phyloP scores from a whole-genome alignment of 2,113 vertebrate genomes.

The Sander vitreus region DNA sequence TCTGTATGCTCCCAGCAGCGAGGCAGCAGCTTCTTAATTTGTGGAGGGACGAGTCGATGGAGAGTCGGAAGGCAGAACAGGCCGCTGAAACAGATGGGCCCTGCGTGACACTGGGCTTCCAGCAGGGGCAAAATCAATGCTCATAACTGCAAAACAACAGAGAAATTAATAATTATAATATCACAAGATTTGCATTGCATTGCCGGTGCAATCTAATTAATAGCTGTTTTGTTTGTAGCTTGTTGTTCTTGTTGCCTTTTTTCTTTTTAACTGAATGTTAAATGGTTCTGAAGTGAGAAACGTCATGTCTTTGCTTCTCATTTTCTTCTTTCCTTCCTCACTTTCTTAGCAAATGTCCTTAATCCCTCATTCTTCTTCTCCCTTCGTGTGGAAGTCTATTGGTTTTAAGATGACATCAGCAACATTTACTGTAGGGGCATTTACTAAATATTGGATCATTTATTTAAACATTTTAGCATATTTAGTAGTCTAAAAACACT shows the following conservation, averaged over 20 bases:
- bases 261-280: conserved; percentile 68
- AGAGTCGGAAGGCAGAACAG: conserved; percentile 72
- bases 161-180: conserved; percentile 87
- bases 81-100: conserved; percentile 85
- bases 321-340: conserved; percentile 24
- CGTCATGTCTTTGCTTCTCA: conserved; percentile 44
- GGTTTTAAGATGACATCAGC: neutral
- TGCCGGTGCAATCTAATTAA: conserved; percentile 85
- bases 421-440: neutral
- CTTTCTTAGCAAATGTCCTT: conserved; percentile 1
- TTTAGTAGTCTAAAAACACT: neutral
- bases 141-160: conserved; percentile 85
- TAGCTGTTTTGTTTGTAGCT: conserved; percentile 82
- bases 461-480: neutral
- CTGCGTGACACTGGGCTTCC: conserved; percentile 84
- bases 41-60: conserved; percentile 73
- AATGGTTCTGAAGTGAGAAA: conserved; percentile 68
- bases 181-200: conserved; percentile 82
- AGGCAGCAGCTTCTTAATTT: conserved; percentile 73
- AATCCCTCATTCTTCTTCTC: conserved; percentile 3
- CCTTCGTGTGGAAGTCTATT: neutral
- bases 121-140: conserved; percentile 87
- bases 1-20: conserved; percentile 59
- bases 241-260: conserved; percentile 65
- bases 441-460: neutral